Percentiles rank a stretch among this genome's conserved stretches.
These are phyloP conservation scores for Calameuta filiformis DNA, from an alignment of 2,888 invertebrate genomes.

Conservation along the genomic window DNA sequence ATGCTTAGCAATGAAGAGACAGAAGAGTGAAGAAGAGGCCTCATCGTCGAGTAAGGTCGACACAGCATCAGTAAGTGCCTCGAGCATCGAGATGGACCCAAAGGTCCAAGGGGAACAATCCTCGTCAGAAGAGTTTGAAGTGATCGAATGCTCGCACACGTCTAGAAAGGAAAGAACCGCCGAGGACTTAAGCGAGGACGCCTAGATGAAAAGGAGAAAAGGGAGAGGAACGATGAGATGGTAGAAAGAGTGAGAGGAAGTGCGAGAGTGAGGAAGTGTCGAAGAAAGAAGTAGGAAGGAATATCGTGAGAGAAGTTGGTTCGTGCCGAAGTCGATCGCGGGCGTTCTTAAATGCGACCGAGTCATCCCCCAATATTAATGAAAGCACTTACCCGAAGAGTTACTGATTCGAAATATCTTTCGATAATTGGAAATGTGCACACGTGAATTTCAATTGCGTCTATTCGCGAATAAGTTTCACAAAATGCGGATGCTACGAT, in stretches of 20 bases:
- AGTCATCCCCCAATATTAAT: neutral
- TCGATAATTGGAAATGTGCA: neutral
- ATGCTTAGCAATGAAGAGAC: neutral
- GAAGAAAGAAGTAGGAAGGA: constrained; percentile 10
- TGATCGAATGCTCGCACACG: constrained; percentile 42
- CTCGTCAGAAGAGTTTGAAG: constrained; percentile 53
- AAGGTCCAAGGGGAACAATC: neutral
- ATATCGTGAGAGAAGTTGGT: neutral
- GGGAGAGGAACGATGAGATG: constrained; percentile 1
- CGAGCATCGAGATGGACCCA: constrained; percentile 17
- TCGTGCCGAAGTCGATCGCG: neutral
- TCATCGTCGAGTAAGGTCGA: constrained; percentile 5
- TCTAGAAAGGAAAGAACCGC: constrained; percentile 12
- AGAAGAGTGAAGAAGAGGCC: neutral
- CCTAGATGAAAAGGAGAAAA: constrained; percentile 22
- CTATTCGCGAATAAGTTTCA: neutral
- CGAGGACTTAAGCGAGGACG: constrained; percentile 26
- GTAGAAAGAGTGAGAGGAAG: neutral
- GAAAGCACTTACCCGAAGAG: neutral
- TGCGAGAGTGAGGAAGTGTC: neutral
- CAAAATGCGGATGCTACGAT: neutral
- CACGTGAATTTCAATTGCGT: neutral
- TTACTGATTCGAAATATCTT: neutral
- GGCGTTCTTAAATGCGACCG: neutral
- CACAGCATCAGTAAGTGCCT: constrained; percentile 32